A percentile compares a stretch with the other conserved stretches of the same genome.
Evolutionary conservation across 2,797 vertebrate species (phyloP).

Genomic region (Myripristis murdjan): DNA sequence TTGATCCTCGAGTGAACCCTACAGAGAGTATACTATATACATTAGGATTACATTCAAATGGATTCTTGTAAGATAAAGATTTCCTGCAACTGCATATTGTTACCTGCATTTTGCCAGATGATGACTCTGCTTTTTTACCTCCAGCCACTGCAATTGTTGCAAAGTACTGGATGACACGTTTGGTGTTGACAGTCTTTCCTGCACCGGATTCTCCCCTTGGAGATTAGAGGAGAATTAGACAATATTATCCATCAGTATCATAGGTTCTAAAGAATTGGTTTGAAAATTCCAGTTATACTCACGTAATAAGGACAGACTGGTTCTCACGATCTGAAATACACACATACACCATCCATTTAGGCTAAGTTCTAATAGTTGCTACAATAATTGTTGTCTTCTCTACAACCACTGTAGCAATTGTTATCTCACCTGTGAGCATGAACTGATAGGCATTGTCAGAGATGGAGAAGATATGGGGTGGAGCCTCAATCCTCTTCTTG

Average conservation of each 20-base stretch:
- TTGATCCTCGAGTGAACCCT: slow-evolving; percentile 91
- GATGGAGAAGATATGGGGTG: slow-evolving; percentile 84
- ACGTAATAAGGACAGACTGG: slow-evolving; percentile 91
- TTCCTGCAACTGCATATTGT: slow-evolving; percentile 7
- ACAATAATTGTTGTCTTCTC: no score
- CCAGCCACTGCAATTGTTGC: slow-evolving; percentile 72
- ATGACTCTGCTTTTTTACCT: slow-evolving; percentile 16
- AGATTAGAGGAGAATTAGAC: background rate
- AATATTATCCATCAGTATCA: background rate
- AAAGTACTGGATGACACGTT: slow-evolving; percentile 82
- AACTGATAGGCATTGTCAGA: no score
- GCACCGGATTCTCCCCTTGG: slow-evolving; percentile 74
- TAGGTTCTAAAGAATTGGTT: background rate
- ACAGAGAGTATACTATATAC: background rate
- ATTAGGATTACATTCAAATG: no score
- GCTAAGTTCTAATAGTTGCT: no score
- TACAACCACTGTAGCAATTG: no score
- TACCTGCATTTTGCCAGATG: slow-evolving; percentile 63
- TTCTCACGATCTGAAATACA: slow-evolving; percentile 86
- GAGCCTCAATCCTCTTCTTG: slow-evolving; percentile 80
- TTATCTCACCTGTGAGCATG: slow-evolving; percentile 42
- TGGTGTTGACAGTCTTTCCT: slow-evolving; percentile 81
- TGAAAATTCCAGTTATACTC: slow-evolving; percentile 65
- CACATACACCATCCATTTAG: slow-evolving; percentile 26
- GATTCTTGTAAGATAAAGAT: background rate